phyloP scores from a whole-genome alignment of 2,797 vertebrate species.

The Tinamus major region DNA sequence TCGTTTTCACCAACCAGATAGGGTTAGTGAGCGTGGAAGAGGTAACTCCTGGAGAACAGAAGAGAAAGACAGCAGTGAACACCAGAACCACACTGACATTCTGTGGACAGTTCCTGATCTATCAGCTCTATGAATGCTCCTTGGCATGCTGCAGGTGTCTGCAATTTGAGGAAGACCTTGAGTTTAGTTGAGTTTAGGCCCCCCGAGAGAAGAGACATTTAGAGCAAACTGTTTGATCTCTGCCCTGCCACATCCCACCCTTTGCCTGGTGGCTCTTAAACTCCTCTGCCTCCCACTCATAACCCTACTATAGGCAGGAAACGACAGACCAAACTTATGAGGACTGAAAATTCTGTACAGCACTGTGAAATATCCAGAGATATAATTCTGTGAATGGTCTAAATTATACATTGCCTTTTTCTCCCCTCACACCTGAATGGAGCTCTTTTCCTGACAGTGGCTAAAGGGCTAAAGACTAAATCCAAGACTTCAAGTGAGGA shows the following conservation, averaged over 20 bases:
- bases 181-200: not conserved
- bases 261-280: not conserved
- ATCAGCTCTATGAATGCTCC: not conserved
- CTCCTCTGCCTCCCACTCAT: not conserved
- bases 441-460: not conserved
- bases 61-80: not conserved
- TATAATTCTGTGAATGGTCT: not conserved
- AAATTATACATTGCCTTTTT: not conserved
- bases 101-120: not conserved
- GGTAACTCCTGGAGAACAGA: conserved; percentile 52
- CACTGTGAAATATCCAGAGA: not conserved
- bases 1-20: conserved; percentile 77
- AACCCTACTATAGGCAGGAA: not conserved
- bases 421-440: not conserved
- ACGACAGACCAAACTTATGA: not conserved
- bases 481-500: not conserved
- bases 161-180: conserved; percentile 26
- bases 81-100: not conserved
- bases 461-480: not conserved
- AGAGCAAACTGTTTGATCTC: not conserved
- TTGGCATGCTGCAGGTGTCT: not conserved
- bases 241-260: not conserved
- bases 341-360: not conserved
- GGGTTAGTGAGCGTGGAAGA: conserved; percentile 70
- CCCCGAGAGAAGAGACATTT: not conserved